phyloP scores from a whole-genome alignment of 2,113 vertebrate genomes.

The Mirza zaza region DNA sequence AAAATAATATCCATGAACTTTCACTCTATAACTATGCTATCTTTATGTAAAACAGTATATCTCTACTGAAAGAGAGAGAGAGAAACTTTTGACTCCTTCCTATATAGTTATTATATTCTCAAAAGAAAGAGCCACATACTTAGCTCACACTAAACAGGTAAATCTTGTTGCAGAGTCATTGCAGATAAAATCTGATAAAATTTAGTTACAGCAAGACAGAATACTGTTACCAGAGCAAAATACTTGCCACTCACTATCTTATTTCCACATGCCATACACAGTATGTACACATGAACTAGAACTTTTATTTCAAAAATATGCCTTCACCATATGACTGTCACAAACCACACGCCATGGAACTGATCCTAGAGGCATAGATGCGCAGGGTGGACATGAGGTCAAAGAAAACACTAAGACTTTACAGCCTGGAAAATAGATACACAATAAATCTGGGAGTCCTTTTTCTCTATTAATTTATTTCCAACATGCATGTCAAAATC shows the following conservation, averaged over 20 bases:
- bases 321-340: neutral
- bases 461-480: neutral
- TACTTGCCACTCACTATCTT: rapidly evolving
- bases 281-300: neutral
- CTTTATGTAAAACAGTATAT: neutral
- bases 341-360: neutral
- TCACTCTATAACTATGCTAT: neutral
- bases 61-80: neutral
- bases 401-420: neutral
- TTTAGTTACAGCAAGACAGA: neutral
- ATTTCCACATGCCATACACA: rapidly evolving
- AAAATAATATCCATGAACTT: neutral
- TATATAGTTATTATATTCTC: neutral
- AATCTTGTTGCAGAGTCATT: neutral
- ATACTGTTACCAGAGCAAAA: neutral
- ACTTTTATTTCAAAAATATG: neutral
- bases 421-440: rapidly evolving
- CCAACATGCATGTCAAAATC: neutral
- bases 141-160: neutral
- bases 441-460: neutral
- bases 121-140: neutral
- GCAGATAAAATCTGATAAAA: neutral
- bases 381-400: neutral
- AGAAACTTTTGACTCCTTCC: neutral
- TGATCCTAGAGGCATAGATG: neutral